A percentile compares a stretch with the other conserved stretches of the same genome.
phyloP scores from a whole-genome alignment of 2,888 invertebrate genomes.

The Pandemis heparana region DNA sequence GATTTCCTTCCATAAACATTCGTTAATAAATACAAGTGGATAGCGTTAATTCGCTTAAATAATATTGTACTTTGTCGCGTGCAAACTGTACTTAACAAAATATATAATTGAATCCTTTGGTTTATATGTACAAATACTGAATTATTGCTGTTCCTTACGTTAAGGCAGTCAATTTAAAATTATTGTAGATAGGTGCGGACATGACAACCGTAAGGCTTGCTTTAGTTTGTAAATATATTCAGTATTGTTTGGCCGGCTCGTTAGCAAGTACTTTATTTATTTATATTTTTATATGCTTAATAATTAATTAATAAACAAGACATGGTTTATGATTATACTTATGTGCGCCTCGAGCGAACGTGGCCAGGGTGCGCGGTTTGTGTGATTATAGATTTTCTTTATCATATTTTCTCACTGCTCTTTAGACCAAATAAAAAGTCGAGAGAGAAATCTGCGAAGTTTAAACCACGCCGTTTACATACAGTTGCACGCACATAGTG shows the following conservation, averaged over 20 bases:
- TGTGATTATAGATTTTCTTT: constrained; percentile 5
- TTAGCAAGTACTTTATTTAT: not conserved
- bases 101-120: not conserved
- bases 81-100: not conserved
- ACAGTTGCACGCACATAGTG: no score
- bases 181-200: not conserved
- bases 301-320: no score
- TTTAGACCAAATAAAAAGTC: no score
- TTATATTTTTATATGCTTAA: not conserved
- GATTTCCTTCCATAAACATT: not conserved
- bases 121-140: not conserved
- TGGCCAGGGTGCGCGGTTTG: not conserved
- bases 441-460: no score
- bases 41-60: not conserved
- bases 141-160: not conserved
- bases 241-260: constrained; percentile 13
- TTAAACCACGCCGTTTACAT: no score
- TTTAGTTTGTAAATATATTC: constrained; percentile 32
- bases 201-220: not conserved
- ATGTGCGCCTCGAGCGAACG: not conserved
- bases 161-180: not conserved
- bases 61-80: not conserved
- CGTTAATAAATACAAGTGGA: no score
- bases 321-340: no score
- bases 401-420: not conserved